Evolutionary conservation across 2,113 vertebrate species (phyloP), one percentile per base, ranked within the genome.

Genomic region (Gadus chalcogrammus): DNA sequence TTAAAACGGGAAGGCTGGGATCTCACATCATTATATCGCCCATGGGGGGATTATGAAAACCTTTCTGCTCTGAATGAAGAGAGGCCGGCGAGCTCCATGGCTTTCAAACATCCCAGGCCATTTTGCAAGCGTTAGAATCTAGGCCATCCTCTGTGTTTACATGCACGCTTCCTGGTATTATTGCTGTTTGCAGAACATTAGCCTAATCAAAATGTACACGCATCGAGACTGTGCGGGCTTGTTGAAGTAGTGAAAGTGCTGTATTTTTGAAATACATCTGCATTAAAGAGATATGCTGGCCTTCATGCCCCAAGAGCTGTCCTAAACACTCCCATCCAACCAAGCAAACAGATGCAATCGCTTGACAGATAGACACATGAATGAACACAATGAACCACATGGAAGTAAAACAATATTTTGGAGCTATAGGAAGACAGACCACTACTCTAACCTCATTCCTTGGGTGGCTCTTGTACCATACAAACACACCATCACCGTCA

Each of bases 1-100:
- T 68, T 79, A 80, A 84, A 48, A 82, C 80, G 80, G 79, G 69
- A 56, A 77, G 66, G 42, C 42, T 13, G 8, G 75, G 69, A 75
- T 85, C 78, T 84, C 66, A 68, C 70, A 65, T 73, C 61, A 38
- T 28, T 0, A 48, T 70, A 59, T 62, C 66, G 76, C 78, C 80
- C 69, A 65, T 63, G 63, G 52, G 84, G 61, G 20, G 24, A 62
- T 27, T 79, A 87, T 52, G 20, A 82, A 81, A 82, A 77, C 70
- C 72, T 72, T 59, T 64, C 70, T 74, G 69, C 74, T 73, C 74
- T 74, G 72, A 70, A 75, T 61, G 71, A 61, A 76, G 79, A 80
- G 72, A 58, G 71, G 66, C 76, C 69, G 31, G 71, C 53, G 72
- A 82, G 56, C 28, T 71, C 73, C 52, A 56, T 1, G 5, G 70